These are phyloP conservation scores for Cranoglanis bouderius DNA, from an alignment of 2,113 vertebrate genomes.

Conservation along the genomic window DNA sequence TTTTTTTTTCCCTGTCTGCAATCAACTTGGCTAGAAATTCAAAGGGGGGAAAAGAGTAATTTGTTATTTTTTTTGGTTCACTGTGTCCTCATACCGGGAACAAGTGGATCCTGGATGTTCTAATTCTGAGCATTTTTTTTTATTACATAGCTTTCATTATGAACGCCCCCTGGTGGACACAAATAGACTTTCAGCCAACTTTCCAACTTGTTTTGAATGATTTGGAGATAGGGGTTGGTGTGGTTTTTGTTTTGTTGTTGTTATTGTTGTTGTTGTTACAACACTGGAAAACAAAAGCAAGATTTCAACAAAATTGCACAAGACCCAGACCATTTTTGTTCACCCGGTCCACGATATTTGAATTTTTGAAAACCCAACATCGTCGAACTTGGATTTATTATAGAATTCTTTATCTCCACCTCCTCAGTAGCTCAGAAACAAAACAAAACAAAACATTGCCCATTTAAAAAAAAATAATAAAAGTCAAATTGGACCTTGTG, in stretches of 20 bases:
- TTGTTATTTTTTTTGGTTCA: background rate
- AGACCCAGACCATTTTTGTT: background rate
- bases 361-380: background rate
- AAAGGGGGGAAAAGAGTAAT: background rate
- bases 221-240: background rate
- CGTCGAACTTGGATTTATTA: background rate
- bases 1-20: background rate
- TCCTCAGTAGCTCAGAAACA: background rate
- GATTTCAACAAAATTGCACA: background rate
- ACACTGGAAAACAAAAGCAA: background rate
- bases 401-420: background rate
- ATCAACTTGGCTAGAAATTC: background rate
- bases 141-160: background rate
- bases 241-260: background rate
- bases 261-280: background rate
- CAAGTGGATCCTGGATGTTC: background rate
- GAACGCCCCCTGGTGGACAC: conserved; percentile 16
- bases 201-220: background rate
- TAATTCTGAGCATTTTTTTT: background rate
- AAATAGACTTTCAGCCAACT: too few species aligned
- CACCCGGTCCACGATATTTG: too few species aligned
- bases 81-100: background rate
- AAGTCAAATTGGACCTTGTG: background rate
- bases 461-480: background rate
- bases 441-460: background rate